Evolutionary conservation across 2,888 invertebrate genomes (phyloP).

Genomic region (Drosophila cognata): DNA sequence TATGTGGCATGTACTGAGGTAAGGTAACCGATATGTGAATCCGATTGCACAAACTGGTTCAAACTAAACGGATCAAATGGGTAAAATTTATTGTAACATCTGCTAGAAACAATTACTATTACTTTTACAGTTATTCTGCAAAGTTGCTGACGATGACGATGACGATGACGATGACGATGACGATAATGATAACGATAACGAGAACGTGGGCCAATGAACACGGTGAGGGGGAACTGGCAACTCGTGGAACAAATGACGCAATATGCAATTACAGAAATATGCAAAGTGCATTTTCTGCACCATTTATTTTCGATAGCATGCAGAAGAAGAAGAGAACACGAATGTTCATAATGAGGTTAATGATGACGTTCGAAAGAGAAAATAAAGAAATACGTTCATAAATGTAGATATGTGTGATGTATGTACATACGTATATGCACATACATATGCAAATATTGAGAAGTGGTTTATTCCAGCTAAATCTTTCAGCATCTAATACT

Average conservation of each 20-base stretch:
- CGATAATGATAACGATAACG: background rate
- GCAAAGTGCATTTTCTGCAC: constrained; percentile 58
- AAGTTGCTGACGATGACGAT: constrained; percentile 9
- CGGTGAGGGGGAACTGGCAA: background rate
- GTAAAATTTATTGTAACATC: constrained; percentile 36
- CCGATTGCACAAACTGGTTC: constrained; percentile 48
- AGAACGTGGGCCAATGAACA: background rate
- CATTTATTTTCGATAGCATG: constrained; percentile 45
- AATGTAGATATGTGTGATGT: background rate
- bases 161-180: background rate
- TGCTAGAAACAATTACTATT: constrained; percentile 4
- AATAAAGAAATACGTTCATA: background rate
- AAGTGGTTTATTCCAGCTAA: constrained; percentile 32
- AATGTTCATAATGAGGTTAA: constrained; percentile 24
- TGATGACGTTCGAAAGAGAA: constrained; percentile 25
- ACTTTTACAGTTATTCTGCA: constrained; percentile 13
- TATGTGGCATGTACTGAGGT: background rate
- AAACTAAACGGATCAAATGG: constrained; percentile 28
- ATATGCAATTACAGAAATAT: constrained; percentile 48
- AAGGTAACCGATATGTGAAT: background rate
- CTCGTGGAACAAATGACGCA: constrained; percentile 24
- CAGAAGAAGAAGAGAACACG: constrained; percentile 17
- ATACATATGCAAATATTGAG: background rate
- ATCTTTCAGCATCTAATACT: constrained; percentile 48
- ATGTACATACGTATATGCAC: too few relatives aligned